Conservation (phyloP, 2,888 invertebrate genomes). For the Ennomos quercinarius region DNA sequence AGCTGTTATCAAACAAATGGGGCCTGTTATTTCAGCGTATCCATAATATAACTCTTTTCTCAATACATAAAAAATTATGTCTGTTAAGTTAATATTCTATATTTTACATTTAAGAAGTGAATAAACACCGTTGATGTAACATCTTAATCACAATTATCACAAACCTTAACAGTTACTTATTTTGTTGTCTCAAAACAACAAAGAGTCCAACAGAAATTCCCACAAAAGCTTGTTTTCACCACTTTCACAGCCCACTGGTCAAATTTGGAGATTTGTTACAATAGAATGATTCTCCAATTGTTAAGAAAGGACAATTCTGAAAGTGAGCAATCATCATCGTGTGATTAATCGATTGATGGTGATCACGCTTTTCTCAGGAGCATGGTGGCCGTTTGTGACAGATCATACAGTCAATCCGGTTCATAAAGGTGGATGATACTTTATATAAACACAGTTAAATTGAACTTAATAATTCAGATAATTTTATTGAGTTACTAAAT, state of each 20-base stretch:
- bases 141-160: constrained; percentile 7
- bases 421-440: too few relatives aligned
- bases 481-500: too few relatives aligned
- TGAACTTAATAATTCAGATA: too few relatives aligned
- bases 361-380: constrained; percentile 39
- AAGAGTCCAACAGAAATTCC: constrained; percentile 51
- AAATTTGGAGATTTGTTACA: constrained; percentile 46
- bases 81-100: too few relatives aligned
- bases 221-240: constrained; percentile 57
- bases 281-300: constrained; percentile 54
- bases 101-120: too few relatives aligned
- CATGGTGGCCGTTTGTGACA: constrained; percentile 18
- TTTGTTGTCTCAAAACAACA: neutral
- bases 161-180: neutral
- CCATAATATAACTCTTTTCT: too few relatives aligned
- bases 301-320: constrained; percentile 48
- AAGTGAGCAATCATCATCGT: constrained; percentile 49
- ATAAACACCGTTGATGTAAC: neutral
- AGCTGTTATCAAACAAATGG: too few relatives aligned
- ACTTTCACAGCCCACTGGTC: constrained; percentile 52
- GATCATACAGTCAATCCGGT: too few relatives aligned
- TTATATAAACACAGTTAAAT: too few relatives aligned
- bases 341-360: constrained; percentile 61
- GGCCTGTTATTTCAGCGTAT: too few relatives aligned
- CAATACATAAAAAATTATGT: too few relatives aligned